Evolutionary conservation across 2,113 vertebrate genomes (phyloP), one percentile per base, ranked within the genome.

Genomic region (Salvelinus alpinus): DNA sequence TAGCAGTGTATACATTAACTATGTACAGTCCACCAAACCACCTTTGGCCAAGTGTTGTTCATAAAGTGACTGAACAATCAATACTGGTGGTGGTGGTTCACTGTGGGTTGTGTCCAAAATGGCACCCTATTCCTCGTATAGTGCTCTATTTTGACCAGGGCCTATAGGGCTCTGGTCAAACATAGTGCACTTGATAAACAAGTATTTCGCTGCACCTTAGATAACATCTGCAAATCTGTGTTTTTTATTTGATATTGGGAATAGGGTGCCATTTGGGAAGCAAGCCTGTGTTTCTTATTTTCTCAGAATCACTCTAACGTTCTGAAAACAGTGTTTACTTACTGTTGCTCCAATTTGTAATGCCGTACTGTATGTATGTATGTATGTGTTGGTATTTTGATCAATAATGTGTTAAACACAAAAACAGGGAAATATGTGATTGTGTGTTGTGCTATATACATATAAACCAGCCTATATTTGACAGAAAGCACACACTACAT

Each of bases 21-120:
- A 75, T 85, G 78, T 84, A 34, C 44, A 73, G 75, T 80, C 69
- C 57, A 77, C 71, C 57, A 68, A 76, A 79, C 66, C 57, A 77
- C 71, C 57, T 38, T 7, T 83, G 82, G 76, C 60, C 77, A 78
- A 80, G 25, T 85, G 77, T 80, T 79, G 67, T 69, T 25, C 24
- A n/a, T 22, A 25, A 68, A 62, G 44, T 57, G 25, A 68, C 29
- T 34, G 47, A 62, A 69, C 18, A 71, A 70, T 70, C 62, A 44
- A 70, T 62, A 59, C 75, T 27, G 67, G 44, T 69, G 48, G 8
- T 64, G 16, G 31, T 64, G 76, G 80, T 6, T 70, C 31, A 7
- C 8, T 79, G 27, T 73, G 27, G 27, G 14, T 7, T 25, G 20
- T 51, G 16, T 54, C 16, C 51, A 16, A 54, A 18, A 18, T 16